phyloP scores from a whole-genome alignment of 1,140 invertebrate genomes.

The Batillaria attramentaria region DNA sequence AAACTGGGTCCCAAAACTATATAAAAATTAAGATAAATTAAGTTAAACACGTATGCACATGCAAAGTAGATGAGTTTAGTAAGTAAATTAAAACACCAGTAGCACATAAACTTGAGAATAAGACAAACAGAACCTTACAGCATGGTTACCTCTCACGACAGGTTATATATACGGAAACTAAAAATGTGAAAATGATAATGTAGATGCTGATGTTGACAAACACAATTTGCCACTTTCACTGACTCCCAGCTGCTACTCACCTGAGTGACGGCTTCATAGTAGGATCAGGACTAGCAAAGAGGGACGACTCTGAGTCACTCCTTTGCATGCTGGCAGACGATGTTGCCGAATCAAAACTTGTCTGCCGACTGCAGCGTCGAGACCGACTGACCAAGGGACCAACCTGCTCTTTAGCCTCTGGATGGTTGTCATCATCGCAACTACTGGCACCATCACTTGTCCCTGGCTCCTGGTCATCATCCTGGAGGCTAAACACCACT shows the following conservation, averaged over 20 bases:
- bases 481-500: not conserved
- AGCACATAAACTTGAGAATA: no score
- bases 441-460: not conserved
- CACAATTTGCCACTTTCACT: no score
- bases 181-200: no score
- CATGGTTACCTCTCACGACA: no score
- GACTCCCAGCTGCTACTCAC: not conserved
- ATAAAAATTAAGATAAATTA: no score
- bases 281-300: not conserved
- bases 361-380: not conserved
- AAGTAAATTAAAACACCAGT: no score
- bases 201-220: no score
- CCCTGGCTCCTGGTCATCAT: not conserved
- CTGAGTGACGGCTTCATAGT: not conserved
- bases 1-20: no score
- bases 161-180: no score
- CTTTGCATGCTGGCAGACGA: not conserved
- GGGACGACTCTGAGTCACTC: not conserved
- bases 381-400: constrained; percentile 2
- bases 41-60: no score
- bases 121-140: no score
- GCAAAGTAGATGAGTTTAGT: no score
- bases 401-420: constrained; percentile 23
- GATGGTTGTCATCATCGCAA: constrained; percentile 1
- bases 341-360: not conserved